Evolutionary conservation across 2,113 vertebrate species (phyloP).

Genomic region (Microtus ochrogaster): DNA sequence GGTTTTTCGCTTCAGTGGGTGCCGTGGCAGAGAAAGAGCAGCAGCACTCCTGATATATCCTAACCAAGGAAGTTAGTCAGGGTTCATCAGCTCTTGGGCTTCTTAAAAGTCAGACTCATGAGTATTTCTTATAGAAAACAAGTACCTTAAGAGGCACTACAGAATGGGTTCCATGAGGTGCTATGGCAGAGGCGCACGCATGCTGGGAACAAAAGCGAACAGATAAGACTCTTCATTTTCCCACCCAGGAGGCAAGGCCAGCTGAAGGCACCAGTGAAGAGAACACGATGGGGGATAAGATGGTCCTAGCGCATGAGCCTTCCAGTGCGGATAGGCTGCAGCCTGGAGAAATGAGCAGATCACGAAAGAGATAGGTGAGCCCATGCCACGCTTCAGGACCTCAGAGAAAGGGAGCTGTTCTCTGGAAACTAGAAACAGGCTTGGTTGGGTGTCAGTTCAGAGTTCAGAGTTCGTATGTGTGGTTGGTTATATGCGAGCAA

Average conservation of each 20-base stretch:
- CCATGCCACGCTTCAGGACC: not conserved
- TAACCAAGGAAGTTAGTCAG: not conserved
- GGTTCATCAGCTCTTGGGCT: not conserved
- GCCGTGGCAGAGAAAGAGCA: not conserved
- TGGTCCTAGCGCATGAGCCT: not conserved
- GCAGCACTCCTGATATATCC: not conserved
- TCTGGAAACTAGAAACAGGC: not conserved
- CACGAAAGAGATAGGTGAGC: fast-evolving
- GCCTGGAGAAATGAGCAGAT: not conserved
- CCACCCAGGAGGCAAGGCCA: not conserved
- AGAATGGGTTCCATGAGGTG: constrained; percentile 7
- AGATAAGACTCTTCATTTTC: not conserved
- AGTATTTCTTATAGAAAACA: not conserved
- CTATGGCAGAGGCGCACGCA: not conserved
- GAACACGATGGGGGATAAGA: not conserved
- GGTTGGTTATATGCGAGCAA: too few species aligned
- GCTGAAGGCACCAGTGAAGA: not conserved
- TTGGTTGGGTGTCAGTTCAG: not conserved
- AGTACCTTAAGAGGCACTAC: not conserved
- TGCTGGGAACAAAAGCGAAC: not conserved
- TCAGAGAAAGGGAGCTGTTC: not conserved
- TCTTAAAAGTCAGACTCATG: not conserved
- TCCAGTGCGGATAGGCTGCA: not conserved
- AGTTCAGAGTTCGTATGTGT: too few species aligned
- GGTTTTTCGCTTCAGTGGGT: not conserved